Evolutionary conservation across 2,113 vertebrate genomes (phyloP), one percentile per base, ranked within the genome.

Genomic region (Solea senegalensis): DNA sequence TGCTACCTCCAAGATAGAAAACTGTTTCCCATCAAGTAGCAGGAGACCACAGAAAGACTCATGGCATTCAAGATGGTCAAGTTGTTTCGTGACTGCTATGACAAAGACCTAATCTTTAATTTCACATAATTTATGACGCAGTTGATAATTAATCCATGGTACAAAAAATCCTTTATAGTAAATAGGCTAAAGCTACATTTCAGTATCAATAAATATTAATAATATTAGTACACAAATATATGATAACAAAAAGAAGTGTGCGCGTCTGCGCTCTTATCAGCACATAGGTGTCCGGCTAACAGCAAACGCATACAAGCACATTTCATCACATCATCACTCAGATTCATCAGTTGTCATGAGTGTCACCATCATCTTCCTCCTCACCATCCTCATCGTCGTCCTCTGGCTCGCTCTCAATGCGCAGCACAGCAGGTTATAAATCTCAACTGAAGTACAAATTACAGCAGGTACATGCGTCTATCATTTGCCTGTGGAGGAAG

Each of bases 401-500:
- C 64, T 55, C 65, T 13, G 21, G 65, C 69, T 69, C 34, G 0
- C 43, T 57, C 80, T 39, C 64, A 56, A 15, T 59, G 65, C 66
- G 69, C 74, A 48, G 77, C 85, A 12, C 87, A 86, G 87, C 89
- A 85, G 89, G 85, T 86, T 81, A 9, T 72, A 60, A 51, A 81
- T 73, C 64, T 80, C 69, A 7, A 72, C 53, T 81, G 72, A 80
- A 72, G 84, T 44, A 67, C 49, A 78, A 72, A 88, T 83, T 81
- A 74, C 87, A 89, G 86, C 87, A 91, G 90, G 90, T 90, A 89
- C 77, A 56, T 1, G 13, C 82, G 75, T 84, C 76, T 85, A 71
- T 86, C 85, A 90, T 90, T 83, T 88, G 72, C 73, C 64, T 65
- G 83, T 78, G 76, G 78, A 89, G 80, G 86, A 85, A 91, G 85